phyloP scores from a whole-genome alignment of 2,797 vertebrate genomes.

The Lateolabrax maculatus region DNA sequence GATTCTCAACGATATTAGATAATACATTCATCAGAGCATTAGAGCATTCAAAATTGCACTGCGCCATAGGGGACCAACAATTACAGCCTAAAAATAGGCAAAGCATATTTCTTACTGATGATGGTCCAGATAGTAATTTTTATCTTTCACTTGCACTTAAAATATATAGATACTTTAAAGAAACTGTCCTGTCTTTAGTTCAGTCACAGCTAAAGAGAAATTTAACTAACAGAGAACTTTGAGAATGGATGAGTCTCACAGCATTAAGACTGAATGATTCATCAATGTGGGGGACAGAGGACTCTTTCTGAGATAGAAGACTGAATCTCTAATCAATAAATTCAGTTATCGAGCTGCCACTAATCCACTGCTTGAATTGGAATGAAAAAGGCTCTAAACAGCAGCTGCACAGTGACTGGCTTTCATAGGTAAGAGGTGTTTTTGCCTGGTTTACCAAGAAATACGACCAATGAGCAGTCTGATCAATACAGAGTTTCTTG shows the following conservation, averaged over 20 bases:
- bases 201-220: conserved; percentile 11
- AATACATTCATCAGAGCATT: conserved; percentile 41
- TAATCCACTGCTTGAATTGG: conserved; percentile 70
- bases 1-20: conserved; percentile 44
- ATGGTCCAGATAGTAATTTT: background rate
- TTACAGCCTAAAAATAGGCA: conserved; percentile 16
- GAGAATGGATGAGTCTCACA: conserved; percentile 52
- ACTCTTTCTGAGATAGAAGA: conserved; percentile 68
- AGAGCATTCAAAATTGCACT: conserved; percentile 31
- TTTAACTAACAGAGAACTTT: conserved; percentile 38
- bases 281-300: conserved; percentile 73
- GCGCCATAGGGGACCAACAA: conserved; percentile 15
- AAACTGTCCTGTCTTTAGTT: conserved; percentile 9
- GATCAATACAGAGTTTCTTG: conserved; percentile 6
- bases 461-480: conserved; percentile 23
- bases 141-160: background rate
- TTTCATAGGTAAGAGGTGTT: conserved; percentile 7
- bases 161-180: background rate
- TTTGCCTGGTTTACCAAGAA: conserved; percentile 35
- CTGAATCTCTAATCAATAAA: conserved; percentile 79
- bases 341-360: conserved; percentile 66
- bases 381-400: conserved; percentile 53
- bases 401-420: conserved; percentile 18
- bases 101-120: background rate
- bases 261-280: conserved; percentile 68